Evolutionary conservation across 2,113 vertebrate genomes (phyloP), one percentile per base, ranked within the genome.

Genomic region (Bagarius yarrelli): DNA sequence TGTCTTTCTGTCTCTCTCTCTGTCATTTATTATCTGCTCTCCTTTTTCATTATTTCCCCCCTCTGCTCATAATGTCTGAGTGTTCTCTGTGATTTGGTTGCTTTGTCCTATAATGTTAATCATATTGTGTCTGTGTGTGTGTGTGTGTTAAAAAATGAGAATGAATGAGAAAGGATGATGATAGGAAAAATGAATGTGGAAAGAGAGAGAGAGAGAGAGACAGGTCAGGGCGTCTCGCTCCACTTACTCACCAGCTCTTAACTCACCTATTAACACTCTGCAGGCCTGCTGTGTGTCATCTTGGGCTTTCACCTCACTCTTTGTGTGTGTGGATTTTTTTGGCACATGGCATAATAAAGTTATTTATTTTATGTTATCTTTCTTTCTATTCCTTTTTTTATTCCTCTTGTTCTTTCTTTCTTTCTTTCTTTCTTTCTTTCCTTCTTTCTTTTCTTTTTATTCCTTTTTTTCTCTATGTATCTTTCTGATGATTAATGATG

Each of bases 191-290:
- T n/a, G 32, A 50, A 66, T 25, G 44, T 11, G 59, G 50, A 59
- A 25, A 52, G 63, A 82, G 25, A 75, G 47, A 57, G 21, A 75
- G 77, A 76, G 53, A 63, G 64, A 71, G 21, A 75, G 59, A 78
- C 59, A 84, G 82, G 84, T 84, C 85, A 86, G 86, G 83, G 73
- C 27, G 78, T 75, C 85, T 85, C 67, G 79, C 67, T 85, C 86
- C 70, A 21, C 66, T 66, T 61, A 57, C 44, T 83, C 81, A 77
- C 74, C 11, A 40, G 59, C 69, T 81, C n/a, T 47, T 32, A 52
- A 44, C 23, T 80, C 75, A 44, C 70, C 32, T 78, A 34, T 66
- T 83, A 44, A 57, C 44, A 52, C 6, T 21, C 47, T 66, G 79
- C 64, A 1, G 64, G 4, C 34, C 36, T n/a, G 34, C 21, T 76